A percentile compares a stretch with the other conserved stretches of the same genome.
These are phyloP conservation scores for Gryllus longicercus DNA, from an alignment of 2,888 invertebrate species.

Conservation along the genomic window DNA sequence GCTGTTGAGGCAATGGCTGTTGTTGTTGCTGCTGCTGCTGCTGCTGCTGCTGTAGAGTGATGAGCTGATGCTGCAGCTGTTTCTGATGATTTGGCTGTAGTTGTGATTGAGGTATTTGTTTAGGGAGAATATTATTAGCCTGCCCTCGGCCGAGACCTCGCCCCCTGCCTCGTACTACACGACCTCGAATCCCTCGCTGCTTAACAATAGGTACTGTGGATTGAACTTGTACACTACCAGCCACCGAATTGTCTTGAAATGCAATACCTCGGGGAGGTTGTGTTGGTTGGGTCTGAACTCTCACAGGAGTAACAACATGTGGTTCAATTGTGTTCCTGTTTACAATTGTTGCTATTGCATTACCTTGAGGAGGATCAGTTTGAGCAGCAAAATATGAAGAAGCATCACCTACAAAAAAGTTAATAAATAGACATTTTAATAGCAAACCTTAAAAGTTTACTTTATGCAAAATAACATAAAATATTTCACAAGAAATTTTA, in stretches of 20 bases:
- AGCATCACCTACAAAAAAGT: conserved; percentile 21
- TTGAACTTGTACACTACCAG: not conserved
- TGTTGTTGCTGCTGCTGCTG: not conserved
- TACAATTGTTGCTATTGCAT: conserved; percentile 38
- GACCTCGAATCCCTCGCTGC: conserved; percentile 1
- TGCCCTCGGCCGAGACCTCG: conserved; percentile 24
- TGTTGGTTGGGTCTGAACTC: not conserved
- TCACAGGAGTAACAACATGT: not conserved
- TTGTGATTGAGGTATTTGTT: not conserved
- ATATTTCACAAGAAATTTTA: no score
- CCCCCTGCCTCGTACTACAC: conserved; percentile 23
- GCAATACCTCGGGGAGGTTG: no score
- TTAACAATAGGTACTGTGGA: not conserved
- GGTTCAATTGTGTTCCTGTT: conserved; percentile 37
- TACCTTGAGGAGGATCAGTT: conserved; percentile 30
- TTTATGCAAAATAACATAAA: no score
- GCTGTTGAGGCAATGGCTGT: not conserved
- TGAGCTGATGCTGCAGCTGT: not conserved
- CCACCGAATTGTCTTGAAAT: no score
- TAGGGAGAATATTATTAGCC: not conserved
- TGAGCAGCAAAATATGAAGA: conserved; percentile 18
- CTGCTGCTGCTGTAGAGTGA: not conserved
- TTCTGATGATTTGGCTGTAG: not conserved
- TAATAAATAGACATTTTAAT: no score
- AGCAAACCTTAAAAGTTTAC: no score